These are phyloP conservation scores for Polypterus bichir DNA, from an alignment of 2,113 vertebrate species.

Conservation along the genomic window DNA sequence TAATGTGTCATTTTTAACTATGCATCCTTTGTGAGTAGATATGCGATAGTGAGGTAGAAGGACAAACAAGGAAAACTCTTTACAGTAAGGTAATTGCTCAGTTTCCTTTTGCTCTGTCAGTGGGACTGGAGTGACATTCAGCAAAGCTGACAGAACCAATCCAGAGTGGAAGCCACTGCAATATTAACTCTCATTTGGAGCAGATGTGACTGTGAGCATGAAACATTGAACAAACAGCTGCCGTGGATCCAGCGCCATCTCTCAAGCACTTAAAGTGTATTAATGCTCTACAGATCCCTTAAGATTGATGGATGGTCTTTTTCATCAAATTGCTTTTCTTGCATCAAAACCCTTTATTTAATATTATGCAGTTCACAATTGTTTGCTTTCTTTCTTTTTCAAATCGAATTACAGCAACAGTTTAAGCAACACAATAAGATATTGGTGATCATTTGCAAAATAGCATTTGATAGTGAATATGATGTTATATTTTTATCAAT, in stretches of 20 bases:
- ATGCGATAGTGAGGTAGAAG: too few species aligned
- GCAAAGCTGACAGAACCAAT: constrained; percentile 80
- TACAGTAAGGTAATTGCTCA: constrained; percentile 21
- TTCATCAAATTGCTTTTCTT: constrained; percentile 27
- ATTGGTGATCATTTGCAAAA: too few species aligned
- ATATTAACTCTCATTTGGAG: constrained; percentile 95
- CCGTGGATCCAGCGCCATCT: constrained; percentile 75
- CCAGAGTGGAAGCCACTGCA: constrained; percentile 76
- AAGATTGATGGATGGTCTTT: constrained; percentile 36
- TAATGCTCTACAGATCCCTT: constrained; percentile 35
- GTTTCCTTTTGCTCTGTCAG: constrained; percentile 52
- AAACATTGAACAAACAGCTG: constrained; percentile 99
- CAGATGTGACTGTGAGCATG: constrained; percentile 95
- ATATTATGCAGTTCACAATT: constrained; percentile 4
- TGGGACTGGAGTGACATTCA: constrained; percentile 72
- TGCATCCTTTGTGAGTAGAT: too few species aligned
- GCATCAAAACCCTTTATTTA: constrained; percentile 12
- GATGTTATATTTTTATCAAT: too few species aligned
- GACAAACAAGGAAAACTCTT: constrained; percentile 25
- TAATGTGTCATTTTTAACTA: too few species aligned
- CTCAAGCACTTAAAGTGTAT: constrained; percentile 60
- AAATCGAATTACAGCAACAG: too few species aligned
- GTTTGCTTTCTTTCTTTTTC: too few species aligned
- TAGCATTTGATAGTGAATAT: too few species aligned
- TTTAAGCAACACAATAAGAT: too few species aligned